phyloP scores from a whole-genome alignment of 1,140 invertebrate genomes.

The Scaptomyza graminum region DNA sequence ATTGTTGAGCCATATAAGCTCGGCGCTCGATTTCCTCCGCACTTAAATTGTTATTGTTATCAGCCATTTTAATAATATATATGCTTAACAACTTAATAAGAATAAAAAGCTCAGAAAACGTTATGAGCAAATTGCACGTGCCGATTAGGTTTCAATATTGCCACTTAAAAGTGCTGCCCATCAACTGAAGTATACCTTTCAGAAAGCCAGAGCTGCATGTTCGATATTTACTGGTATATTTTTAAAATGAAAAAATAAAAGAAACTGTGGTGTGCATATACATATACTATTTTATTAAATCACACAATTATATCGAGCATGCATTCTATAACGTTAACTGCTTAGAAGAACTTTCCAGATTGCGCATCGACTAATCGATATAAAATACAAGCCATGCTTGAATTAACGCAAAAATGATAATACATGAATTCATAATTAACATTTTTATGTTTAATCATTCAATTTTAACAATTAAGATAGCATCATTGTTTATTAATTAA shows the following conservation, averaged over 20 bases:
- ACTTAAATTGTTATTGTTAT: conserved; percentile 10
- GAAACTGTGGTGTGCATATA: no score
- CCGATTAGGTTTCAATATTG: background rate
- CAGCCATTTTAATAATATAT: conserved; percentile 10
- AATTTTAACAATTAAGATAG: no score
- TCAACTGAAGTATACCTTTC: background rate
- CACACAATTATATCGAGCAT: no score
- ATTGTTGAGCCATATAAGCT: background rate
- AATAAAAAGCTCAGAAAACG: background rate
- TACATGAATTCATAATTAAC: background rate
- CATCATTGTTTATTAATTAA: background rate
- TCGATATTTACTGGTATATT: no score
- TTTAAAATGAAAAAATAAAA: no score
- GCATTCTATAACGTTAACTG: no score
- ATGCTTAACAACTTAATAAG: background rate
- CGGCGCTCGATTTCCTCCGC: background rate
- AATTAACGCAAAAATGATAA: background rate
- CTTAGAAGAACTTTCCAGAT: no score
- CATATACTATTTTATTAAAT: no score
- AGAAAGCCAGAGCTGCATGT: background rate
- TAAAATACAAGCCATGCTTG: background rate
- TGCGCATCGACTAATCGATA: no score
- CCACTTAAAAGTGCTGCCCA: conserved; percentile 3
- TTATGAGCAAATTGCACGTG: conserved; percentile 8
- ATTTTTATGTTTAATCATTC: no score